A percentile compares a stretch with the other conserved stretches of the same genome.
phyloP scores from a whole-genome alignment of 64 coral and sea anemone genomes.

The Pachyseris speciosa region DNA sequence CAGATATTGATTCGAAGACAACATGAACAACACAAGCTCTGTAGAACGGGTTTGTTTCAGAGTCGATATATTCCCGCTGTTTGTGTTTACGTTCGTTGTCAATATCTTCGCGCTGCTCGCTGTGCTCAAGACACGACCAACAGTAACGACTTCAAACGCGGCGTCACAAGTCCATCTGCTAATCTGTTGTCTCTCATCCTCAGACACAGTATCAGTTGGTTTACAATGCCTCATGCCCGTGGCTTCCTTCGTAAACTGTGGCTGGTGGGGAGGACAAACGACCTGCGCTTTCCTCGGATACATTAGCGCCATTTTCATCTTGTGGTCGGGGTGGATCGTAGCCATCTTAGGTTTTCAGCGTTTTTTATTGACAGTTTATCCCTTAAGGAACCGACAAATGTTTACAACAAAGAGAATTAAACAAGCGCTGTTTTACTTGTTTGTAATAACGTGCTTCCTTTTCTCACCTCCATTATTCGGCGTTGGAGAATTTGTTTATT shows the following conservation, averaged over 20 bases:
- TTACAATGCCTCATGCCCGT: slow-evolving; percentile 32
- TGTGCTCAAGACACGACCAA: background rate
- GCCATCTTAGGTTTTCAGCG: background rate
- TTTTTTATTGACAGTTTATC: background rate
- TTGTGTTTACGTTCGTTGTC: background rate
- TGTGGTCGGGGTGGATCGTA: slow-evolving; percentile 50
- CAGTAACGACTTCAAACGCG: background rate
- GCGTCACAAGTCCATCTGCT: slow-evolving; percentile 3
- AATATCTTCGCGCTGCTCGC: slow-evolving; percentile 5
- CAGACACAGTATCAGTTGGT: background rate
- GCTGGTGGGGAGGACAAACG: slow-evolving; percentile 16
- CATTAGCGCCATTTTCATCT: background rate
- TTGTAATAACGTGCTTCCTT: background rate
- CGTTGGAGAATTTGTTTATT: slow-evolving; percentile 24
- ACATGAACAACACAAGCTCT: background rate
- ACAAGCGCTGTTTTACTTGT: background rate
- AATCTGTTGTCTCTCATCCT: slow-evolving; percentile 13
- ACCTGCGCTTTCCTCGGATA: slow-evolving; percentile 1
- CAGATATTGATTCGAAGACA: background rate
- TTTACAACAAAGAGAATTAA: slow-evolving; percentile 23
- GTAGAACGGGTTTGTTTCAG: slow-evolving; percentile 1
- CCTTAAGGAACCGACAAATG: background rate
- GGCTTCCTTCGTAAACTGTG: slow-evolving; percentile 37
- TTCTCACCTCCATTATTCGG: slow-evolving; percentile 3
- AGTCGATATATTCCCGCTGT: slow-evolving; percentile 28